phyloP scores from a whole-genome alignment of 2,797 vertebrate species.

The Buphagus erythrorhynchus region DNA sequence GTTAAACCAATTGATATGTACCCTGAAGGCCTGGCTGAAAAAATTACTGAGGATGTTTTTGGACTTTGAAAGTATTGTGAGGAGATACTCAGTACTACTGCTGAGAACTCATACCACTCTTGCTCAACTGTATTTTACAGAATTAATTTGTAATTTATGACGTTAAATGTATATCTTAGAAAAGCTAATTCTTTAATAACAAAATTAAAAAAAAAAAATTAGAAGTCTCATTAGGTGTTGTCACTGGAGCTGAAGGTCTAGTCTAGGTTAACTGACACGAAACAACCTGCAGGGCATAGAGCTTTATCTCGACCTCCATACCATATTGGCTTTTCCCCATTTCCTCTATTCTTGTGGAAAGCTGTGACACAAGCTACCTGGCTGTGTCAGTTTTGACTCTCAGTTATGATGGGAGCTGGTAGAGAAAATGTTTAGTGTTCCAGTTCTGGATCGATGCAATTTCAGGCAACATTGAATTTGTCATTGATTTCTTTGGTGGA shows the following conservation, averaged over 20 bases:
- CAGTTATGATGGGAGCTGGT: not conserved
- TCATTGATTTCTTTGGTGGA: not conserved
- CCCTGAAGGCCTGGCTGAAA: slow-evolving; percentile 9
- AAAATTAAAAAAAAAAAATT: not conserved
- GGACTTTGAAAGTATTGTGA: slow-evolving; percentile 23
- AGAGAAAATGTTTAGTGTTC: not conserved
- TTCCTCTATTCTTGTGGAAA: not conserved
- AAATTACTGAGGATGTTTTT: slow-evolving; percentile 8
- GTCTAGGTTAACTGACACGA: not conserved
- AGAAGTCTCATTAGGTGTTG: not conserved
- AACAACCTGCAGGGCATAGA: not conserved
- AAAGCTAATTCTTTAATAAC: not conserved
- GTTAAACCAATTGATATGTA: not conserved
- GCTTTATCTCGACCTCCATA: not conserved
- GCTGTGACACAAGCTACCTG: not conserved
- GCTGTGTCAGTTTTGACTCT: not conserved
- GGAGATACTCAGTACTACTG: not conserved
- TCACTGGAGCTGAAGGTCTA: not conserved
- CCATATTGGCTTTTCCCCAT: not conserved
- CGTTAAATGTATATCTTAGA: not conserved
- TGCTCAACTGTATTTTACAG: not conserved
- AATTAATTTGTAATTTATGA: not conserved
- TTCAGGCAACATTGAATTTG: not conserved
- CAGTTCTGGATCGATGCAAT: not conserved
- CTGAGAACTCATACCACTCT: not conserved